A percentile compares a stretch with the other conserved stretches of the same genome.
These are phyloP conservation scores for Malurus alboscapulatus DNA, from an alignment of 2,113 vertebrate species.

Conservation along the genomic window DNA sequence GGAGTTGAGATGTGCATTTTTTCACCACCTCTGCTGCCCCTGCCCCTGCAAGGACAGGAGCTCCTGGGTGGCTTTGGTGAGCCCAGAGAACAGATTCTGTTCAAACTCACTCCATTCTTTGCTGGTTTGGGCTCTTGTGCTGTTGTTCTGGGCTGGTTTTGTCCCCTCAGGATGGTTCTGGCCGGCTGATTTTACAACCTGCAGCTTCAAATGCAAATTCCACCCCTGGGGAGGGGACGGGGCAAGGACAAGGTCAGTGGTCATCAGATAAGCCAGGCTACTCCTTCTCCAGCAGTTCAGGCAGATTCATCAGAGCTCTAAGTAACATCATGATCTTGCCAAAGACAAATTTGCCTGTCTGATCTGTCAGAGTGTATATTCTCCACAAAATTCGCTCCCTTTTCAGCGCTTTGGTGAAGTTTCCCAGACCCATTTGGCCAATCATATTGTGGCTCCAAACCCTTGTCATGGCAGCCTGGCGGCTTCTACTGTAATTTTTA, in stretches of 20 bases:
- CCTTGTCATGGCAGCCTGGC: not conserved
- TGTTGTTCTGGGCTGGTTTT: not conserved
- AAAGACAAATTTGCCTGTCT: not conserved
- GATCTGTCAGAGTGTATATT: not conserved
- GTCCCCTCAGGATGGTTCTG: not conserved
- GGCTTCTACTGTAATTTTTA: not conserved
- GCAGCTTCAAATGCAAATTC: not conserved
- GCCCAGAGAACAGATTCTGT: not conserved
- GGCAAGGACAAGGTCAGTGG: not conserved
- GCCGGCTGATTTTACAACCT: not conserved
- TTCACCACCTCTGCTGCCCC: slow-evolving; percentile 13
- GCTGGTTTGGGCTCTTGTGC: not conserved
- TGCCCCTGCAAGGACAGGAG: not conserved
- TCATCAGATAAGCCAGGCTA: not conserved
- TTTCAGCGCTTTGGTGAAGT: not conserved
- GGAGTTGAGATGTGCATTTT: no score
- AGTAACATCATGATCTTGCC: not conserved
- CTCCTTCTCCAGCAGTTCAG: not conserved
- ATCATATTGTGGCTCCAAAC: not conserved
- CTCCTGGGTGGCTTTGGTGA: not conserved
- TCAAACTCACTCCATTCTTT: not conserved
- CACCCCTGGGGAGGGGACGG: not conserved
- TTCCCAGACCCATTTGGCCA: not conserved
- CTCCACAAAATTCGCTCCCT: not conserved
- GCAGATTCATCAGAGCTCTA: not conserved